Evolutionary conservation across 2,888 invertebrate genomes (phyloP).

Genomic region (Rapana venosa): DNA sequence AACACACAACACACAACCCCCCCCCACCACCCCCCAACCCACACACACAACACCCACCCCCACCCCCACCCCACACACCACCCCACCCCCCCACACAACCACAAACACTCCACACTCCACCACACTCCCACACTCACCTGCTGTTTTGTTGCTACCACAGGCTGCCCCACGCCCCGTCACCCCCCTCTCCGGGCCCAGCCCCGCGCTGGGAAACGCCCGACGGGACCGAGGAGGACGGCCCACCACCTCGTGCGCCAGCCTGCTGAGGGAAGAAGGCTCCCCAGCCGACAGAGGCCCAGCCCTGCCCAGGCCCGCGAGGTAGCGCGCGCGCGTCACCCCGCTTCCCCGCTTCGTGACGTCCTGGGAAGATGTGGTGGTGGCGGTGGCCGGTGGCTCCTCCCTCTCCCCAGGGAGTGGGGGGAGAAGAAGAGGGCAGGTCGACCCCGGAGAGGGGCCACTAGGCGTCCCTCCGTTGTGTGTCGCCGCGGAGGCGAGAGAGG

Average conservation of each 20-base stretch:
- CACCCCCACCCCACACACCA: no score
- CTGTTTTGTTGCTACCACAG: not conserved
- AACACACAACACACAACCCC: not conserved
- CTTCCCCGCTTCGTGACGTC: no score
- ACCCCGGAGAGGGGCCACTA: not conserved
- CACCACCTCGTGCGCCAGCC: constrained; percentile 34
- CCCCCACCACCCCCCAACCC: no score
- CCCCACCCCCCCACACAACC: not conserved
- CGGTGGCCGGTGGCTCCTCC: constrained; percentile 34
- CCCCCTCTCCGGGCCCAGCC: not conserved
- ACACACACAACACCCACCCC: no score
- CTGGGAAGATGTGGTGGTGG: no score
- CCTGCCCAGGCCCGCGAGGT: constrained; percentile 26
- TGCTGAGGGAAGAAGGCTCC: constrained; percentile 13
- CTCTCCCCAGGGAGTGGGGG: constrained; percentile 25
- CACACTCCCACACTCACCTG: not conserved
- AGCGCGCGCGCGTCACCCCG: not conserved
- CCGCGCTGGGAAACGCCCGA: no score
- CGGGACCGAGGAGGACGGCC: constrained; percentile 28
- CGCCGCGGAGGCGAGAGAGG: not conserved
- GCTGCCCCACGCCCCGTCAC: not conserved
- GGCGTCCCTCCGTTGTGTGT: not conserved
- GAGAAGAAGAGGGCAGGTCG: no score
- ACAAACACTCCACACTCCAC: no score
- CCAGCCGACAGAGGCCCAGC: no score